A percentile compares a stretch with the other conserved stretches of the same genome.
These are phyloP conservation scores for Acronicta alni DNA, from an alignment of 2,888 invertebrate genomes.

Conservation along the genomic window DNA sequence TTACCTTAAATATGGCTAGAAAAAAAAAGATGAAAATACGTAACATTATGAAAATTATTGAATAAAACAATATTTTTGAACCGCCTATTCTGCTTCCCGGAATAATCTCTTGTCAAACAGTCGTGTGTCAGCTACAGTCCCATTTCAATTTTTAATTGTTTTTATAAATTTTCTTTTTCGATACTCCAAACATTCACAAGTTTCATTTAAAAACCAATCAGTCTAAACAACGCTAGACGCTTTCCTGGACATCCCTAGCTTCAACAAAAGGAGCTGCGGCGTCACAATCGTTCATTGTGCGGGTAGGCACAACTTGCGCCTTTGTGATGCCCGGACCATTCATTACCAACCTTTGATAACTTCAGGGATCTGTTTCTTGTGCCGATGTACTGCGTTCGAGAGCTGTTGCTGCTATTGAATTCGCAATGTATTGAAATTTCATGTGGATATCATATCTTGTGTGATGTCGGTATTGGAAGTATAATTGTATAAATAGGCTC, in stretches of 20 bases:
- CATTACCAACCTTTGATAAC: constrained; percentile 59
- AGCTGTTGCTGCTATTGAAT: constrained; percentile 29
- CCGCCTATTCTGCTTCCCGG: too few species aligned
- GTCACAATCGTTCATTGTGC: constrained; percentile 54
- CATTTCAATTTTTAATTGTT: background rate
- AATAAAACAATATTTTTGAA: too few species aligned
- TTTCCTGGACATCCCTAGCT: constrained; percentile 37
- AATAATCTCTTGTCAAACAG: too few species aligned
- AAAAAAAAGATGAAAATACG: too few species aligned
- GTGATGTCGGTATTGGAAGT: background rate
- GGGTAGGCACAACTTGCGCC: constrained; percentile 49
- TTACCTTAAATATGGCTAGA: too few species aligned
- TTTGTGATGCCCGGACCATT: constrained; percentile 50
- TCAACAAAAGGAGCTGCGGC: constrained; percentile 43
- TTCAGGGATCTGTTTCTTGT: constrained; percentile 56
- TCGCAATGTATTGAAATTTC: constrained; percentile 23
- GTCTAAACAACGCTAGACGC: constrained; percentile 10
- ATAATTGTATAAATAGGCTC: background rate
- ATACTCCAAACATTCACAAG: background rate
- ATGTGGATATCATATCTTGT: constrained; percentile 21
- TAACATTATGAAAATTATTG: too few species aligned
- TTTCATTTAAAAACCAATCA: constrained; percentile 1
- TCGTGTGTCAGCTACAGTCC: too few species aligned
- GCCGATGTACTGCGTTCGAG: constrained; percentile 34
- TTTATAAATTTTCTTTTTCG: background rate